These are phyloP conservation scores for Antennarius striatus DNA, from an alignment of 2,113 vertebrate genomes.

Conservation along the genomic window DNA sequence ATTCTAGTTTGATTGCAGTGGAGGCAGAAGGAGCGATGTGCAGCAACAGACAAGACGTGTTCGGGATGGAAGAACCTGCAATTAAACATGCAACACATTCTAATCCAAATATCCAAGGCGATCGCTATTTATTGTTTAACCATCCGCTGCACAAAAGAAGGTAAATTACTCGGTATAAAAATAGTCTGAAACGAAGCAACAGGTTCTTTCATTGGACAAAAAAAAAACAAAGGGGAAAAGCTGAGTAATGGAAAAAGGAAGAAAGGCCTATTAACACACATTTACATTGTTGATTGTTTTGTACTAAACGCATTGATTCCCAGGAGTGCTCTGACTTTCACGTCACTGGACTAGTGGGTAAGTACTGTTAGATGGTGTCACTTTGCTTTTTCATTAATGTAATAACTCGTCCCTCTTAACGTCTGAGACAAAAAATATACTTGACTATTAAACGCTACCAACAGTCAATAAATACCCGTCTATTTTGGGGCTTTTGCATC, in stretches of 20 bases:
- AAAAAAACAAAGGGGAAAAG: neutral
- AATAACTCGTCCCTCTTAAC: neutral
- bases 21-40: constrained; percentile 31
- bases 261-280: constrained; percentile 1
- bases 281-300: constrained; percentile 21
- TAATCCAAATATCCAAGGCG: neutral
- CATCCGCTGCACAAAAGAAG: constrained; percentile 25
- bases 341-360: constrained; percentile 1
- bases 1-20: constrained; percentile 41
- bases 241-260: constrained; percentile 3
- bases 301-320: constrained; percentile 10
- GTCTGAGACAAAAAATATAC: constrained; percentile 2
- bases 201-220: constrained; percentile 12
- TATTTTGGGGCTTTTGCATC: constrained; percentile 1
- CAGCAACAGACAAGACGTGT: constrained; percentile 16
- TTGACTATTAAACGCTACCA: constrained; percentile 28
- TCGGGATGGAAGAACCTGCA: constrained; percentile 5
- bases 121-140: neutral
- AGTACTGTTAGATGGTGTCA: neutral
- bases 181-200: constrained; percentile 60
- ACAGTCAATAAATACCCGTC: constrained; percentile 45
- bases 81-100: constrained; percentile 19
- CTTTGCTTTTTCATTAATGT: constrained; percentile 27
- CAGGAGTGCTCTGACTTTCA: neutral
- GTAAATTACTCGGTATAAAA: constrained; percentile 48